These are phyloP conservation scores for Tenthredo amoena DNA, from an alignment of 2,888 invertebrate species.

Conservation along the genomic window DNA sequence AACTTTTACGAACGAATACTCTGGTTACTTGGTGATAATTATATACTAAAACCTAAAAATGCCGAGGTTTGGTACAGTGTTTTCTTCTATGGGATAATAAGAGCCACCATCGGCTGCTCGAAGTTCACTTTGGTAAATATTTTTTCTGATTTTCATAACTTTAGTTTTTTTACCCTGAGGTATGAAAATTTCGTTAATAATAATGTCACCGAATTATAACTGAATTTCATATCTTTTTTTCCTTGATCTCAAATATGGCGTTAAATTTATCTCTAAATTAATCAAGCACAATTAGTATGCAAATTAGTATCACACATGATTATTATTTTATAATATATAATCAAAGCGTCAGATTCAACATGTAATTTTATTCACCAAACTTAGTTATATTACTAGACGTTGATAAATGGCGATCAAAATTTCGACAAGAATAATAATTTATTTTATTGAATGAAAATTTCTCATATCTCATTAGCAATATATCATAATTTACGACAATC, in stretches of 20 bases:
- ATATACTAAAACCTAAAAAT: slow-evolving; percentile 57
- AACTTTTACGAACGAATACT: slow-evolving; percentile 35
- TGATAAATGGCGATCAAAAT: not conserved
- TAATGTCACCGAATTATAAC: slow-evolving; percentile 22
- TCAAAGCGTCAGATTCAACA: not conserved
- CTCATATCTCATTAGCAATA: not conserved
- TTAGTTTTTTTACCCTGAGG: not conserved
- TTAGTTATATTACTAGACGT: not conserved
- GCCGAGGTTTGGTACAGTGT: slow-evolving; percentile 67
- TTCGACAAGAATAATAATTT: not conserved
- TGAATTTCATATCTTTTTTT: not conserved
- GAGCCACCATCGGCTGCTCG: slow-evolving; percentile 52
- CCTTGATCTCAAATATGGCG: slow-evolving; percentile 13
- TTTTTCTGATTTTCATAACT: not conserved
- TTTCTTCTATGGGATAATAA: slow-evolving; percentile 58
- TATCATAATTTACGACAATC: not conserved
- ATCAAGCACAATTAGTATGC: slow-evolving; percentile 29
- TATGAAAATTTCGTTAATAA: not conserved
- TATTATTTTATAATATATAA: slow-evolving; percentile 6
- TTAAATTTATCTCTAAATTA: slow-evolving; percentile 11
- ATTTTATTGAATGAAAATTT: not conserved
- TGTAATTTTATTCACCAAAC: not conserved
- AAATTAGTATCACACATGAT: slow-evolving; percentile 16
- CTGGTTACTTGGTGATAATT: not conserved
- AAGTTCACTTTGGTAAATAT: slow-evolving; percentile 50